Evolutionary conservation across 2,113 vertebrate species (phyloP), one percentile per base, ranked within the genome.

Genomic region (Sterna hirundo): DNA sequence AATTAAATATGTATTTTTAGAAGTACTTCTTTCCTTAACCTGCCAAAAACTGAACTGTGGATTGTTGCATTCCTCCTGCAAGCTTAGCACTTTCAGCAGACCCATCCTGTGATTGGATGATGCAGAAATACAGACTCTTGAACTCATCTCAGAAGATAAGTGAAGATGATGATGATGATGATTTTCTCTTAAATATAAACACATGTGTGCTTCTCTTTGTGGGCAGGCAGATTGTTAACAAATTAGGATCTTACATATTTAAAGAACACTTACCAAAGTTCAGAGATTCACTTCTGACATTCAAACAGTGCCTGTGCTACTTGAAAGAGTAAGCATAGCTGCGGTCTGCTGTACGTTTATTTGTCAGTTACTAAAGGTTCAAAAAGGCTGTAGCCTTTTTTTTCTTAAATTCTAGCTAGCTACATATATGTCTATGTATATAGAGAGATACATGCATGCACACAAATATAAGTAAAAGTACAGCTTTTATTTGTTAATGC

Each of bases 191-290:
- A 58, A 62, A 54, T 19, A 49, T 7, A 22, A 81, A 10, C 29
- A n/a, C 9, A 22, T 0, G 0, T 36, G 22, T 8, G 5, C 44
- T 52, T 13, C 60, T 64, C 12, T 13, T 36, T 40, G 61, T n/a
- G 81, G 52, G n/a, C 58, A 81, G 40, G 55, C 57, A 83, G 71
- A 38, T 52, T 70, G 42, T 77, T 76, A 38, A 69, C 5, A 5
- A 85, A 55, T 75, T 8, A 51, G 44, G 38, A 78, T 9, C 19
- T 83, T 22, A 22, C 0, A 25, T 7, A n/a, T 54, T 76, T 42
- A 16, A 61, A 60, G 66, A 82, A 26, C 64, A 66, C 87, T 80
- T 83, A 58, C 49, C 34, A 38, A 44, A 80, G 51, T 47, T 83
- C 62, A 75, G 85, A 79, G 60, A 49, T 52, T 80, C 80, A 40